These are phyloP conservation scores for Anthopleura xanthogrammica DNA, from an alignment of 92 coral and sea anemone genomes.

Conservation along the genomic window DNA sequence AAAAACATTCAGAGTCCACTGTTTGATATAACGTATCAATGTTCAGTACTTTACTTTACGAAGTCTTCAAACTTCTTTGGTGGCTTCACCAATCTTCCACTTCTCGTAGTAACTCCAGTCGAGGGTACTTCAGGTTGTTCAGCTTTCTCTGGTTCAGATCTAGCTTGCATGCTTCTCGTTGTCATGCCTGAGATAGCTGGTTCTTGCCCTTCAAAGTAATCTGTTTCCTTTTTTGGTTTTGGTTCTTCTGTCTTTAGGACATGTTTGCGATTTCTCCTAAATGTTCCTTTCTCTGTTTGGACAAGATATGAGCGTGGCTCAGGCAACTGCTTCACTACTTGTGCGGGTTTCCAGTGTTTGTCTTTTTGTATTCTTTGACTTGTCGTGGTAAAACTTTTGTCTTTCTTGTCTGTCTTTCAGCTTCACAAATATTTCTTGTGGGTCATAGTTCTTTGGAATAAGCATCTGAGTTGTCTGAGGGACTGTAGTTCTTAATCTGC, in stretches of 20 bases:
- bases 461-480: conserved; percentile 27
- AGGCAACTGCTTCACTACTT: neutral
- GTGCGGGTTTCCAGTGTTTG: conserved; percentile 29
- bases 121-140: no score
- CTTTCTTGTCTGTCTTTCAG: conserved; percentile 37
- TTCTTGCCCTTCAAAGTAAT: neutral
- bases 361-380: conserved; percentile 24
- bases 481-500: conserved; percentile 42
- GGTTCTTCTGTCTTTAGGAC: neutral
- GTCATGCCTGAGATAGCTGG: neutral
- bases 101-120: neutral
- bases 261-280: neutral
- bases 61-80: neutral
- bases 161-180: neutral
- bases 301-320: neutral
- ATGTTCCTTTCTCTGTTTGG: neutral
- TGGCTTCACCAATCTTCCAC: neutral
- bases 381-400: conserved; percentile 51
- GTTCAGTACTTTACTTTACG: neutral
- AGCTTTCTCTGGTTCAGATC: no score
- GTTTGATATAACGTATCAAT: no score
- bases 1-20: no score
- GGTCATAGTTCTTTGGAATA: conserved; percentile 31
- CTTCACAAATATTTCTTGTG: conserved; percentile 30
- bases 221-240: neutral